Evolutionary conservation across 2,888 invertebrate species (phyloP).

Genomic region (Heteromyza rotundicornis): DNA sequence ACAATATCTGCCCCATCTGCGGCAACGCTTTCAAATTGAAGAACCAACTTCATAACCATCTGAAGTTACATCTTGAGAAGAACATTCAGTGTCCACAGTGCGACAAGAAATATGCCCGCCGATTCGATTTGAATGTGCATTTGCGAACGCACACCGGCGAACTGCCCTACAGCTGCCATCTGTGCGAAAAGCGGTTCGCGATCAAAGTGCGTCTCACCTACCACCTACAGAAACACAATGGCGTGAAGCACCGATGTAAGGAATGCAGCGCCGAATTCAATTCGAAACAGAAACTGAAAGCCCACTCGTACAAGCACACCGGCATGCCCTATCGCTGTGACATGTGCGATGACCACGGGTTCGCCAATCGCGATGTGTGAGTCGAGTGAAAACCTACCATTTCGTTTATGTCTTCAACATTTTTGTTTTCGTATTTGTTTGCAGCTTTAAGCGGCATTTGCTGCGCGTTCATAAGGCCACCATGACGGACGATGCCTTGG

Average conservation of each 20-base stretch:
- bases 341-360: conserved; percentile 37
- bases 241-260: conserved; percentile 42
- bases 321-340: conserved; percentile 44
- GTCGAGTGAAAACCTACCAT: conserved; percentile 20
- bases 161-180: conserved; percentile 40
- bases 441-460: conserved; percentile 37
- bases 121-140: conserved; percentile 42
- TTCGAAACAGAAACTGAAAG: conserved; percentile 39
- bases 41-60: conserved; percentile 40
- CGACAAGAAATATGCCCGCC: conserved; percentile 43
- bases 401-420: background rate
- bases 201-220: conserved; percentile 45
- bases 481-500: conserved; percentile 36
- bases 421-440: background rate
- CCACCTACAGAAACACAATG: conserved; percentile 44
- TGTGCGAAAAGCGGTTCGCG: conserved; percentile 43
- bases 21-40: conserved; percentile 39
- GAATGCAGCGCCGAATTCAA: conserved; percentile 42
- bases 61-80: conserved; percentile 41
- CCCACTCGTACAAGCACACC: conserved; percentile 42
- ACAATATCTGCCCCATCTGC: conserved; percentile 35
- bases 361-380: conserved; percentile 38
- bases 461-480: conserved; percentile 33
- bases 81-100: conserved; percentile 42
- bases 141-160: conserved; percentile 41